Conservation (phyloP, 1,140 invertebrate species). For the Thereuonema tuberculata region DNA sequence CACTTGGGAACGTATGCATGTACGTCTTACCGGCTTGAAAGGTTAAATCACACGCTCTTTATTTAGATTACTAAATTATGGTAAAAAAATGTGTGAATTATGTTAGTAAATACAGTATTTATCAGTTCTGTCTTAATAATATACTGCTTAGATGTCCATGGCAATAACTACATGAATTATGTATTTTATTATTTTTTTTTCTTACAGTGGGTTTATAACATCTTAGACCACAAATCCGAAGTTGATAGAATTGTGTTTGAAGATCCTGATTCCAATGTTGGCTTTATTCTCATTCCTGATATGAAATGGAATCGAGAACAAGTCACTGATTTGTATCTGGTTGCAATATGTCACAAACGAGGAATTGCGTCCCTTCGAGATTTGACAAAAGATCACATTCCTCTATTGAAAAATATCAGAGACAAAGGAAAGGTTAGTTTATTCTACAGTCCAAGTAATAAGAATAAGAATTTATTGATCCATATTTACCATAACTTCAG, state of each 20-base stretch:
- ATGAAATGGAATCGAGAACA: slow-evolving; percentile 82
- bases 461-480: not conserved
- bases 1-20: too few relatives aligned
- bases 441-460: not conserved
- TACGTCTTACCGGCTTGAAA: too few relatives aligned
- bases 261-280: slow-evolving; percentile 57
- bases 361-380: slow-evolving; percentile 71
- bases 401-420: slow-evolving; percentile 65
- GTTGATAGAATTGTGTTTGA: slow-evolving; percentile 71
- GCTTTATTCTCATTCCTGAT: slow-evolving; percentile 82
- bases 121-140: too few relatives aligned
- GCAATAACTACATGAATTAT: too few relatives aligned
- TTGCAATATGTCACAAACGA: slow-evolving; percentile 59
- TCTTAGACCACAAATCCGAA: slow-evolving; percentile 80
- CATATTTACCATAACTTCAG: too few relatives aligned
- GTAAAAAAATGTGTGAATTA: too few relatives aligned
- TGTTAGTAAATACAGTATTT: too few relatives aligned
- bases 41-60: too few relatives aligned
- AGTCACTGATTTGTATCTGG: slow-evolving; percentile 59
- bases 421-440: slow-evolving; percentile 48
- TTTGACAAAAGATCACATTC: slow-evolving; percentile 57
- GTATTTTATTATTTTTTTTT: slow-evolving; percentile 13
- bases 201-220: slow-evolving; percentile 91
- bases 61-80: too few relatives aligned
- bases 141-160: too few relatives aligned